Base-by-base conservation (phyloP, 2,797 vertebrate species). In the Gobio occitaniae region DNA sequence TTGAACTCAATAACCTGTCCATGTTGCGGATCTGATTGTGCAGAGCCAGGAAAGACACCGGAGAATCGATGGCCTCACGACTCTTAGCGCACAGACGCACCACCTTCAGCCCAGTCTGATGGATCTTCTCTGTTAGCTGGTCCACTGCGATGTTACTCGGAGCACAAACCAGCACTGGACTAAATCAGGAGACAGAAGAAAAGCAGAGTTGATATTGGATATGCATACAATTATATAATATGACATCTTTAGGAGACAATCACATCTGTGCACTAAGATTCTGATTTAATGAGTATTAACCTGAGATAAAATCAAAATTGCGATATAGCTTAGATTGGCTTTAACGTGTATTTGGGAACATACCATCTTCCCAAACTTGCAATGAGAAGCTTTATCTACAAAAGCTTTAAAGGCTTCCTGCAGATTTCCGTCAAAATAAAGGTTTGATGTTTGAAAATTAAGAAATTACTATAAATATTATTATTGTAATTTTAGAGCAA, bases 11-110 rank as follows among this genome's bases (percentile, higher is more conserved):
- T 38, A 48, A 99, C 98, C 98, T 99, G 91, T 99, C 98, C 98
- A 99, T 99, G 93, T 99, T 99, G 88, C 98, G 96, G 92, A 99
- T 99, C 94, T 99, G 98, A 90, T 99, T 99, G 92, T 99, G 98
- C 88, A 99, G 91, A 0, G 98, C 98, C 91, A 99, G 91, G 93
- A 99, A 99, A 12, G 98, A 99, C 25, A 99, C 98, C 0, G 98
- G 98, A 0, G 98, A 99, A 92, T 99, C 98, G 0, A 99, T 99
- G 83, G 98, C 98, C 93, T 99, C 98, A 0, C 98, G 92, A 85
- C 98, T 99, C 93, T 99, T 99, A 19, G 98, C 98, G 0, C 98
- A 99, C 6, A 99, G 95, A 47, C 98, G 95, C 85, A 99, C 98
- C 19, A 99, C 98, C 86, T 99, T 99, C 87, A 99, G 95, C 0